phyloP scores from a whole-genome alignment of 2,888 invertebrate genomes.

The Caenorhabditis panamensis region DNA sequence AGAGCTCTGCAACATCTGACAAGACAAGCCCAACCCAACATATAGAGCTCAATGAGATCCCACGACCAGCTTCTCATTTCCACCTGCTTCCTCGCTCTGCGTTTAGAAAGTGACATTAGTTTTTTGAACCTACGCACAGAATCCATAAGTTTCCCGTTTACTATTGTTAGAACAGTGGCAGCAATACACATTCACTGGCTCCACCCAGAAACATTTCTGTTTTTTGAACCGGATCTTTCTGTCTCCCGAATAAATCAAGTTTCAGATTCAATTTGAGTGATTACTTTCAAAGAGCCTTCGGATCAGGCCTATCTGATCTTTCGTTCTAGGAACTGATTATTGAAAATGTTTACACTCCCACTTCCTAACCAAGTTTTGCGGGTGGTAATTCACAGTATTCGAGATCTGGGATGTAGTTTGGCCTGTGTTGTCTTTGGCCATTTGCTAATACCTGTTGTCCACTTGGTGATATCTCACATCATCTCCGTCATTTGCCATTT shows the following conservation, averaged over 20 bases:
- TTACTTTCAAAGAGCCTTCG: slow-evolving; percentile 15
- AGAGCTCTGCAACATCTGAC: slow-evolving; percentile 25
- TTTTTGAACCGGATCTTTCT: neutral
- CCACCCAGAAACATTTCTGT: neutral
- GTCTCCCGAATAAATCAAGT: slow-evolving; percentile 10
- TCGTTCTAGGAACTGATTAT: neutral
- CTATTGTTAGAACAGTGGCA: no score
- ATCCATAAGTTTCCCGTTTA: neutral
- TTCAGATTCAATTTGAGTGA: slow-evolving; percentile 24
- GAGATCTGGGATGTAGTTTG: neutral
- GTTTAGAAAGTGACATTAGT: slow-evolving; percentile 13
- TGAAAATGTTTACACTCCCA: slow-evolving; percentile 16
- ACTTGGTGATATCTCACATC: neutral
- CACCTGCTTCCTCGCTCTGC: neutral
- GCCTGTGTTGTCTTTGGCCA: neutral
- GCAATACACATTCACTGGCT: no score
- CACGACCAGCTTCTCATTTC: neutral
- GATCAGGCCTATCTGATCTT: slow-evolving; percentile 10
- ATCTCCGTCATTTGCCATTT: no score
- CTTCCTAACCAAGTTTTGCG: slow-evolving; percentile 10
- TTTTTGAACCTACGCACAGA: slow-evolving; percentile 1
- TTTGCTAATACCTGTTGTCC: neutral
- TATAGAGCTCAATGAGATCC: neutral
- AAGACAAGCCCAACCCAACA: neutral
- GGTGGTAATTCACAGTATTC: slow-evolving; percentile 20